A percentile compares a stretch with the other conserved stretches of the same genome.
Evolutionary conservation across 2,797 vertebrate species (phyloP).

Genomic region (Cercopithecus neglectus): DNA sequence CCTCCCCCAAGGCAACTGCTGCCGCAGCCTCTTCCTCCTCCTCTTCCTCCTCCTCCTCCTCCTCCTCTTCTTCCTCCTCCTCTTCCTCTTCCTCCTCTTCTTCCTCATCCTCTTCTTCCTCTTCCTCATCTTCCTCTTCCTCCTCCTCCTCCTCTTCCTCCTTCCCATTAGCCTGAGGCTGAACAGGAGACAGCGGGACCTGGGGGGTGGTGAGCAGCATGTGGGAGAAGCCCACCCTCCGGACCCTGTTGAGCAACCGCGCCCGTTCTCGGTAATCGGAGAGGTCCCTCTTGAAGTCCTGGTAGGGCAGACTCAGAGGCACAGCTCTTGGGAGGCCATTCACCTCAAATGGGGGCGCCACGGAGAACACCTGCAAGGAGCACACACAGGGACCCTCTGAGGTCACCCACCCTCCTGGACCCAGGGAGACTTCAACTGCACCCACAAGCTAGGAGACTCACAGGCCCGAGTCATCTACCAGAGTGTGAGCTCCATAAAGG

Average conservation of each 20-base stretch:
- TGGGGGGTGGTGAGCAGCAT: conserved; percentile 90
- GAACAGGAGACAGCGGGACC: conserved; percentile 81
- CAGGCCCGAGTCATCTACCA: neutral
- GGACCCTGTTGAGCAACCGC: conserved; percentile 82
- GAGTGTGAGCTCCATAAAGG: neutral
- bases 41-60: conserved; percentile 67
- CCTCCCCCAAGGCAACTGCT: conserved; percentile 82
- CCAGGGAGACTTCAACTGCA: neutral
- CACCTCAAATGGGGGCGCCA: conserved; percentile 87
- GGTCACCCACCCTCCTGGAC: neutral
- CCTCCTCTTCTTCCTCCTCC: conserved; percentile 53
- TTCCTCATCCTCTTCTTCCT: conserved; percentile 71
- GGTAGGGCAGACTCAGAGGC: conserved; percentile 88
- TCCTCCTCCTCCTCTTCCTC: conserved; percentile 78
- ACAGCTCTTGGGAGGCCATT: conserved; percentile 86
- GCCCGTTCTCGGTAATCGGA: conserved; percentile 90
- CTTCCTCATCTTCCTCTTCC: conserved; percentile 75
- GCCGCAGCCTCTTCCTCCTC: conserved; percentile 79
- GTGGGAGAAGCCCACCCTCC: conserved; percentile 93
- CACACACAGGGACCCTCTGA: conserved; percentile 71
- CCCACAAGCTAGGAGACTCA: neutral
- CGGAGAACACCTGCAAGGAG: conserved; percentile 84
- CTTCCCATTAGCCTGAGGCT: conserved; percentile 86
- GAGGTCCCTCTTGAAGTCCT: conserved; percentile 88
- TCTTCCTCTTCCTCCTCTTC: conserved; percentile 59